phyloP scores from a whole-genome alignment of 2,113 vertebrate genomes.

The Castor canadensis region DNA sequence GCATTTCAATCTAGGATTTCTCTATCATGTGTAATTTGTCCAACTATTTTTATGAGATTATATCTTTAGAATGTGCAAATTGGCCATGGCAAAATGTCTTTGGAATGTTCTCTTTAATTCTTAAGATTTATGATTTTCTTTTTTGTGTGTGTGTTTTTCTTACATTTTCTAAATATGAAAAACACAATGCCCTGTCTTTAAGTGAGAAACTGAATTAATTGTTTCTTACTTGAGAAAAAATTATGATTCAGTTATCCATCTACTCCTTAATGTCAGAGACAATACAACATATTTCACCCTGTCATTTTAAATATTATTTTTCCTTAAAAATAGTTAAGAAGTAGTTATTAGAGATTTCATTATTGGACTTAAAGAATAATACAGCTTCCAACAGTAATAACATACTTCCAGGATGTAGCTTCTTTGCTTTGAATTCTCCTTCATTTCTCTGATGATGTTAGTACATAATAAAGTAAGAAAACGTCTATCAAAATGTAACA shows the following conservation, averaged over 20 bases:
- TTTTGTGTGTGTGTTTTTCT: not conserved
- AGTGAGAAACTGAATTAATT: no score
- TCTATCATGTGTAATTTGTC: not conserved
- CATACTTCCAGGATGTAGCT: not conserved
- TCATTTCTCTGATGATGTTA: slow-evolving; percentile 63
- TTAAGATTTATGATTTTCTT: not conserved
- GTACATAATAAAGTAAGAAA: slow-evolving; percentile 41
- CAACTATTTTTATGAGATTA: not conserved
- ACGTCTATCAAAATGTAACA: slow-evolving; percentile 32
- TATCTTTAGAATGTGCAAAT: not conserved
- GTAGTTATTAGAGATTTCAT: not conserved
- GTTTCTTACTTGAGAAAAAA: not conserved
- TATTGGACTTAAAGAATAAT: slow-evolving; percentile 23
- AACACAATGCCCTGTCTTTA: not conserved
- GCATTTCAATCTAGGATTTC: not conserved
- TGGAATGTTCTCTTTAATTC: not conserved
- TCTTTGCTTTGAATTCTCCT: slow-evolving; percentile 42
- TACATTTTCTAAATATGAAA: not conserved
- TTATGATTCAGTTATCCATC: not conserved
- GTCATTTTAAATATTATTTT: not conserved
- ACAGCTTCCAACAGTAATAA: slow-evolving; percentile 5
- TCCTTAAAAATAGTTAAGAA: not conserved
- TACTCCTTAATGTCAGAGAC: not conserved
- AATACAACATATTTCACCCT: not conserved
- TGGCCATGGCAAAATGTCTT: not conserved